phyloP scores from a whole-genome alignment of 2,888 invertebrate genomes.

The Melipona beecheii region DNA sequence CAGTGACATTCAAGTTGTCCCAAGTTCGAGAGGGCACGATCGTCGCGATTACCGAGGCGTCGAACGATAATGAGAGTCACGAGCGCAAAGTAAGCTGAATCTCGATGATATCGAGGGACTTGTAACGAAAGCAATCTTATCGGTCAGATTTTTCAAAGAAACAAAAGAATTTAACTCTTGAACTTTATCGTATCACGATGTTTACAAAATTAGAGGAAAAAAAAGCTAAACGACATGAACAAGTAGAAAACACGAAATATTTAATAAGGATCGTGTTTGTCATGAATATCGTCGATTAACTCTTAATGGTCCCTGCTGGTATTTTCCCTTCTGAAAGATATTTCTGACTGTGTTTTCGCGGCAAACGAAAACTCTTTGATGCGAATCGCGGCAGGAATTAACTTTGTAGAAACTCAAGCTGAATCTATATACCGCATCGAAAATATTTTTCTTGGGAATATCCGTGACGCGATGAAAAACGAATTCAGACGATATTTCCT shows the following conservation, averaged over 20 bases:
- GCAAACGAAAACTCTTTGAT: constrained; percentile 12
- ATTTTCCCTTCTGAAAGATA: constrained; percentile 3
- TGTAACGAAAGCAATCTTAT: not conserved
- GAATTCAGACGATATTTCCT: not conserved
- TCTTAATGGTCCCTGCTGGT: constrained; percentile 33
- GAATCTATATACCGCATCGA: not conserved
- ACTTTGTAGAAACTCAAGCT: constrained; percentile 9
- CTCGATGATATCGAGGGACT: not conserved
- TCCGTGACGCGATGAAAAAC: not conserved
- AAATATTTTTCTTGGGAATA: constrained; percentile 27
- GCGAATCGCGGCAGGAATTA: not conserved
- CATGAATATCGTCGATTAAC: constrained; percentile 4
- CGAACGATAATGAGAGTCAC: not conserved
- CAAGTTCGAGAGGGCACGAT: not conserved
- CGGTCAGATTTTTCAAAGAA: not conserved
- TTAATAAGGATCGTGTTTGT: not conserved
- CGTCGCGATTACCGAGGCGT: not conserved
- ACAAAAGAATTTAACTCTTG: not conserved
- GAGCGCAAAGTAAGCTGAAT: constrained; percentile 30
- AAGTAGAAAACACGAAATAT: not conserved
- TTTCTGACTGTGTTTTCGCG: constrained; percentile 20
- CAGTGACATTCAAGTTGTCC: not conserved
- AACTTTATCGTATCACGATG: not conserved
- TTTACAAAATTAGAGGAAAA: too few species aligned
- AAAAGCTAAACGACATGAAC: too few species aligned